Conservation (phyloP, 2,797 vertebrate genomes). For the Acridotheres tristis region DNA sequence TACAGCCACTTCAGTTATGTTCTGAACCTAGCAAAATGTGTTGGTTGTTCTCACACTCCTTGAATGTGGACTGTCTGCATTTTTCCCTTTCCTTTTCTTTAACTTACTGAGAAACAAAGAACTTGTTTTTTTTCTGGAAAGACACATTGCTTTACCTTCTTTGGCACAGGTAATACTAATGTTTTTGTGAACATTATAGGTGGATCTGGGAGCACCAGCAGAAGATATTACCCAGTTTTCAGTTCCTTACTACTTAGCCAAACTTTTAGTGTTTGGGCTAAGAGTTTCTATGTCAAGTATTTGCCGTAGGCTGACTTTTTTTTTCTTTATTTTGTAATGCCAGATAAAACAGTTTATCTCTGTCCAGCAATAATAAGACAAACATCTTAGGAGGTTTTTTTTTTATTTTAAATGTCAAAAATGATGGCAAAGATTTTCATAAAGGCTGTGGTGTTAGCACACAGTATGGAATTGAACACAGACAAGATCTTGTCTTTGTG, state of each 20-base stretch:
- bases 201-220: neutral
- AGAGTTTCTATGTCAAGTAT: neutral
- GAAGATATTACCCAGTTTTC: neutral
- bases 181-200: neutral
- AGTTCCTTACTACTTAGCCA: neutral
- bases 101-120: neutral
- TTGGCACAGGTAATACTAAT: neutral
- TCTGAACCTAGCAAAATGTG: neutral
- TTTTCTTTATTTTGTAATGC: neutral
- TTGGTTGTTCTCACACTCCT: neutral
- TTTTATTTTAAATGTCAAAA: neutral
- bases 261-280: neutral
- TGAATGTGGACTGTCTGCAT: neutral
- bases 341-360: neutral
- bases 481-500: neutral
- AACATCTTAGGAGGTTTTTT: neutral
- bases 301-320: neutral
- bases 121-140: neutral
- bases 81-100: neutral
- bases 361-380: neutral
- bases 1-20: neutral
- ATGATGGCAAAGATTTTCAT: neutral
- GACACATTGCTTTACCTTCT: neutral
- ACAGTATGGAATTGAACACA: neutral
- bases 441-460: neutral